These are phyloP conservation scores for Dynastes maya DNA, from an alignment of 2,888 invertebrate genomes.

Conservation along the genomic window DNA sequence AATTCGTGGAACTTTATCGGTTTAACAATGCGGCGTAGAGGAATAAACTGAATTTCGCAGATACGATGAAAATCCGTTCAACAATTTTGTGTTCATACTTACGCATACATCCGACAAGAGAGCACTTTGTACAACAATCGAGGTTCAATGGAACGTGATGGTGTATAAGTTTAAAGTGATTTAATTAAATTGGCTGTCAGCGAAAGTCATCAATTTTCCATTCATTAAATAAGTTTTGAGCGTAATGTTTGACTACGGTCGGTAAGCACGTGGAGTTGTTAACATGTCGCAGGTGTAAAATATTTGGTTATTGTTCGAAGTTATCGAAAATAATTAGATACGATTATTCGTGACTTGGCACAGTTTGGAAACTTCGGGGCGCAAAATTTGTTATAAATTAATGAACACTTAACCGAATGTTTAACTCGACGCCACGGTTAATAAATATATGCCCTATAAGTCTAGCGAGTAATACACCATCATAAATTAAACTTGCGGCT, in stretches of 20 bases:
- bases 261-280: slow-evolving; percentile 14
- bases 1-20: slow-evolving; percentile 43
- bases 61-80: slow-evolving; percentile 34
- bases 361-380: not conserved
- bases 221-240: slow-evolving; percentile 26
- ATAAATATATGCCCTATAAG: too few relatives aligned
- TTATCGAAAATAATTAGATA: slow-evolving; percentile 10
- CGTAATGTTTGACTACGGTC: slow-evolving; percentile 10
- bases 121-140: slow-evolving; percentile 21
- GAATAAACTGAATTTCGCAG: slow-evolving; percentile 22
- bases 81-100: slow-evolving; percentile 6
- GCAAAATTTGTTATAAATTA: not conserved
- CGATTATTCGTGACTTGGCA: not conserved
- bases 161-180: slow-evolving; percentile 24
- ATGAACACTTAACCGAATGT: slow-evolving; percentile 1
- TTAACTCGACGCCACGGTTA: too few relatives aligned
- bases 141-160: not conserved
- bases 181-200: slow-evolving; percentile 37
- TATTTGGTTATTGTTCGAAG: slow-evolving; percentile 14
- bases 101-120: not conserved
- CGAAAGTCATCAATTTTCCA: slow-evolving; percentile 42
- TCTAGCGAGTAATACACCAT: too few relatives aligned
- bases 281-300: slow-evolving; percentile 25
- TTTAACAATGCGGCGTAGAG: slow-evolving; percentile 31
- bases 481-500: too few relatives aligned